Evolutionary conservation across 2,797 vertebrate genomes (phyloP), one percentile per base, ranked within the genome.

Genomic region (Ptychadena robeensis): DNA sequence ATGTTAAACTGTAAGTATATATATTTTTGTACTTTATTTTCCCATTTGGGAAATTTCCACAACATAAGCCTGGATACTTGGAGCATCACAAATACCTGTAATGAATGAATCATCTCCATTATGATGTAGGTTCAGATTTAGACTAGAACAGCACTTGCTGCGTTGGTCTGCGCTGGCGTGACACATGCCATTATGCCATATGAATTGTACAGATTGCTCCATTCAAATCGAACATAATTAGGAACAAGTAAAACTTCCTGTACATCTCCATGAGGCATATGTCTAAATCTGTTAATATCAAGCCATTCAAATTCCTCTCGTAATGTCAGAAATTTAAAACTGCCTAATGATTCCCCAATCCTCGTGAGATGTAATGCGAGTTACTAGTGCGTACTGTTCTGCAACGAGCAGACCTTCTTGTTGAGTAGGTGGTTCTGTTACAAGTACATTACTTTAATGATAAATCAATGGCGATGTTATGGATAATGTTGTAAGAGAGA

Each of bases 201-300:
- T 61, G 59, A 61, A 61, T 61, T 61, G 59, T 28, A 61, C 59
- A 61, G 57, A 61, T 25, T 61, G 57, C 57, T 61, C 10, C 27
- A 61, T 61, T 61, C 59, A 61, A 61, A 27, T 28, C 11, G 8
- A 61, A 61, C 25, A 61, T 61, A 25, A 61, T 61, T 61, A 61
- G 8, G 59, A 28, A 12, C 59, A 61, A 9, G 59, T 61, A 61
- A 61, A 61, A 10, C 25, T 61, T 61, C 25, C 25, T 11, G 59
- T 61, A 61, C 59, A 61, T 61, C 28, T 61, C 59, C 59, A 61
- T 28, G 59, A 61, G 59, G 25, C 27, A 61, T 61, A 61, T 12
- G 59, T 61, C 59, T 61, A 61, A 61, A 61, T 61, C 25, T 61
- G n/a, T 61, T 61, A 61, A 61, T 61, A 61, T 61, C 59, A 61